phyloP scores from a whole-genome alignment of 2,888 invertebrate genomes.

The Eupithecia inturbata region DNA sequence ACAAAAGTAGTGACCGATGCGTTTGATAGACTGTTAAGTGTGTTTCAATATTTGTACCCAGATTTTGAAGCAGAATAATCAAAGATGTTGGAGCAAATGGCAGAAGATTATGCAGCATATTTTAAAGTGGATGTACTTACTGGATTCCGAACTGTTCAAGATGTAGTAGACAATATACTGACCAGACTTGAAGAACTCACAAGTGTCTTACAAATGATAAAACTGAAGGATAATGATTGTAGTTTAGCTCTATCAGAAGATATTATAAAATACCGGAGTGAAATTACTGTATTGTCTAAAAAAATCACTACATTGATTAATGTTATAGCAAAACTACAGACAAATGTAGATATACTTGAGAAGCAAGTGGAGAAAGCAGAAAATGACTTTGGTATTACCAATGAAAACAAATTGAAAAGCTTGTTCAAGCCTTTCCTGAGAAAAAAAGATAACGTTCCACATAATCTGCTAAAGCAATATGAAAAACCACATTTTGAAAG shows the following conservation, averaged over 20 bases:
- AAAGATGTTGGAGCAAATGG: slow-evolving; percentile 80
- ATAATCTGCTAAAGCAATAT: slow-evolving; percentile 40
- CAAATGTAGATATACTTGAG: slow-evolving; percentile 83
- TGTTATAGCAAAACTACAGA: slow-evolving; percentile 79
- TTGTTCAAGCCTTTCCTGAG: slow-evolving; percentile 85
- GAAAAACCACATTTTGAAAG: slow-evolving; percentile 56
- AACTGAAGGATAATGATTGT: slow-evolving; percentile 76
- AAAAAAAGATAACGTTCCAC: slow-evolving; percentile 57
- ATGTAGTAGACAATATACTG: slow-evolving; percentile 87
- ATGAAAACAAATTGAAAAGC: slow-evolving; percentile 84
- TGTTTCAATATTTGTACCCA: slow-evolving; percentile 76
- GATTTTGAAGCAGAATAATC: slow-evolving; percentile 65
- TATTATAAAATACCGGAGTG: slow-evolving; percentile 78
- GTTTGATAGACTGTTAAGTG: slow-evolving; percentile 65
- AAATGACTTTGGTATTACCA: slow-evolving; percentile 81
- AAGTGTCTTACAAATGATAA: slow-evolving; percentile 84
- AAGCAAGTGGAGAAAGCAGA: slow-evolving; percentile 85
- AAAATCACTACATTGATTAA: slow-evolving; percentile 82
- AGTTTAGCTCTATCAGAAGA: slow-evolving; percentile 78
- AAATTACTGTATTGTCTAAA: slow-evolving; percentile 80
- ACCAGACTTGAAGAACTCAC: slow-evolving; percentile 87
- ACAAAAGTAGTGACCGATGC: slow-evolving; percentile 70
- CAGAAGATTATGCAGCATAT: slow-evolving; percentile 82
- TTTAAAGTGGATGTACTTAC: slow-evolving; percentile 81
- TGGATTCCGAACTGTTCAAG: slow-evolving; percentile 85